These are phyloP conservation scores for Cyanoderma ruficeps DNA, from an alignment of 2,113 vertebrate species.

Conservation along the genomic window DNA sequence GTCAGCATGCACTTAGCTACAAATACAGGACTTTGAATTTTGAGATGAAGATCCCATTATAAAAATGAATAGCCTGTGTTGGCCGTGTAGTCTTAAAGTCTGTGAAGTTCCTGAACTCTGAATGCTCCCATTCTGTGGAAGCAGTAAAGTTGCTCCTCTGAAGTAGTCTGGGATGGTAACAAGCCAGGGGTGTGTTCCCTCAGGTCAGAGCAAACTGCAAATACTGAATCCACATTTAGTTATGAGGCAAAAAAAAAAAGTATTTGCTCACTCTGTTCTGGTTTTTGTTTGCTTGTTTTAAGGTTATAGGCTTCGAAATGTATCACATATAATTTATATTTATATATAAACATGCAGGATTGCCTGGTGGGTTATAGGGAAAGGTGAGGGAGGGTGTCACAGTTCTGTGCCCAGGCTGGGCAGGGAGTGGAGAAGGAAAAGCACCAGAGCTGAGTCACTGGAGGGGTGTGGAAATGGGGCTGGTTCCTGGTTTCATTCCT, in stretches of 20 bases:
- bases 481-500: not conserved
- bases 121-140: not conserved
- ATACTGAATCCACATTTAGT: not conserved
- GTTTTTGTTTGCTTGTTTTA: not conserved
- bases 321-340: not conserved
- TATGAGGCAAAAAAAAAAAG: not conserved
- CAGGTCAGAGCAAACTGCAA: not conserved
- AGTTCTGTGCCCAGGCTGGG: not conserved
- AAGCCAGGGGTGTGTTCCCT: not conserved
- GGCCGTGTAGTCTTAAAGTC: not conserved
- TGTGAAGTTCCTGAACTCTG: not conserved
- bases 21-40: conserved; percentile 10
- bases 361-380: not conserved
- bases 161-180: not conserved
- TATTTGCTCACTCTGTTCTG: not conserved
- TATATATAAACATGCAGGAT: not conserved
- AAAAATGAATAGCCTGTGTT: not conserved
- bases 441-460: not conserved
- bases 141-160: not conserved
- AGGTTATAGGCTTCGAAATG: not conserved
- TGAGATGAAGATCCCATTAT: not conserved
- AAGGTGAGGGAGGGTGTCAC: not conserved
- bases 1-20: not conserved
- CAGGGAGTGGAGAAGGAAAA: not conserved
- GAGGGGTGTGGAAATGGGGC: not conserved